phyloP scores from a whole-genome alignment of 2,888 invertebrate genomes.

The Lapara coniferarum region DNA sequence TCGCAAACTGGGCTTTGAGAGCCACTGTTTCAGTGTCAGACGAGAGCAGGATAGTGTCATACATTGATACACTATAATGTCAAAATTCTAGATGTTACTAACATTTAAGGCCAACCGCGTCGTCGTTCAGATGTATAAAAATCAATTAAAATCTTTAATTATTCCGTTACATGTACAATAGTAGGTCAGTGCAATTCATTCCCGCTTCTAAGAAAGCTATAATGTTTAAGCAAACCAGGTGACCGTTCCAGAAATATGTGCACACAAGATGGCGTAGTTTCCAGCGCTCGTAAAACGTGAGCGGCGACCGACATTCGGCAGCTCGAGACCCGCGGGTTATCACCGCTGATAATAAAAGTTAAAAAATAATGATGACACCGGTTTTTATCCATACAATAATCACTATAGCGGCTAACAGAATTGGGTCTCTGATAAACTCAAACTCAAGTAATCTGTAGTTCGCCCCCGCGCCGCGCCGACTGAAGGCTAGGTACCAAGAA shows the following conservation, averaged over 20 bases:
- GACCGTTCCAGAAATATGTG: constrained; percentile 27
- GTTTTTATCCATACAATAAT: constrained; percentile 26
- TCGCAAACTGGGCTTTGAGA: no score
- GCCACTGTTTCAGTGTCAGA: no score
- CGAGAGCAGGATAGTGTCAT: no score
- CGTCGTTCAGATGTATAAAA: no score
- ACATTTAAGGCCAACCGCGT: no score
- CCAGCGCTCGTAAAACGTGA: constrained; percentile 46
- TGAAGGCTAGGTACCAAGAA: no score
- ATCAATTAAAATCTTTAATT: no score
- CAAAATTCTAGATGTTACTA: no score
- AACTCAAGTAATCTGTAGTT: constrained; percentile 15
- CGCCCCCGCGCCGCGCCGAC: neutral
- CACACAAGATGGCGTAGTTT: constrained; percentile 33
- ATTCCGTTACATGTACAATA: neutral
- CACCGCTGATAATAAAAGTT: constrained; percentile 54
- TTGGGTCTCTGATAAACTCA: constrained; percentile 9
- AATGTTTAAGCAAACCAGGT: constrained; percentile 9
- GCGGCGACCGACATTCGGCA: constrained; percentile 43
- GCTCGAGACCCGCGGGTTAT: constrained; percentile 57
- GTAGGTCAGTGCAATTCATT: no score
- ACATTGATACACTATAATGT: no score
- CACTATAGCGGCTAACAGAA: constrained; percentile 19
- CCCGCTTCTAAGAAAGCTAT: constrained; percentile 9
- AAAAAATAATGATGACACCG: constrained; percentile 59